phyloP scores from a whole-genome alignment of 2,797 vertebrate species.

The Myotis pilosus region DNA sequence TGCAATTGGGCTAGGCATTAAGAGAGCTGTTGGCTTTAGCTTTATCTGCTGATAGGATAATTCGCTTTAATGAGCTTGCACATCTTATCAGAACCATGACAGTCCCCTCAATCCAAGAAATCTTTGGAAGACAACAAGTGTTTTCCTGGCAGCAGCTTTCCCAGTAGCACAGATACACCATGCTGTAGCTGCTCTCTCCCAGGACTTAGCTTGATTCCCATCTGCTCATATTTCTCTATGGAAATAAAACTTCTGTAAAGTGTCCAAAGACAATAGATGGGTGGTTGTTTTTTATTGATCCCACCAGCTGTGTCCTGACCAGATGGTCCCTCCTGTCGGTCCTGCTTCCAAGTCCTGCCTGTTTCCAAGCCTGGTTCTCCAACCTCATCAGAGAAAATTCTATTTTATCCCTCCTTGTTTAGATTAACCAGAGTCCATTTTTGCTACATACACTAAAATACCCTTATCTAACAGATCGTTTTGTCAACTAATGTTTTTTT shows the following conservation, averaged over 20 bases:
- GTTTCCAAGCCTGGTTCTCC: neutral
- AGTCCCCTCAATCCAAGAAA: slow-evolving; percentile 1
- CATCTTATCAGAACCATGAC: neutral
- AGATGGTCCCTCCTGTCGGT: neutral
- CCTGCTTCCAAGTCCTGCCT: neutral
- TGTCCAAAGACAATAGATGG: neutral
- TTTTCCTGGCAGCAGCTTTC: neutral
- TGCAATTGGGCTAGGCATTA: neutral
- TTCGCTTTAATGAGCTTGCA: neutral
- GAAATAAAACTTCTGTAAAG: neutral
- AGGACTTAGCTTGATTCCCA: neutral
- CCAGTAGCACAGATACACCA: neutral
- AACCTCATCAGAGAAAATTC: neutral
- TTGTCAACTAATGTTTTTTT: neutral
- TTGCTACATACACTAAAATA: neutral
- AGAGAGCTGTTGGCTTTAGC: neutral
- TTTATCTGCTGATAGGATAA: slow-evolving; percentile 49
- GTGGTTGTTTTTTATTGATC: neutral
- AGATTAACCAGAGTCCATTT: neutral
- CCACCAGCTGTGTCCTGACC: neutral
- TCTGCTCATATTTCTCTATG: neutral
- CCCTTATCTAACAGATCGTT: neutral
- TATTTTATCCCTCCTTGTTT: neutral
- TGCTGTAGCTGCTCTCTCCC: neutral
- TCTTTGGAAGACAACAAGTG: neutral